Evolutionary conservation across 2,888 invertebrate species (phyloP), one percentile per base, ranked within the genome.

Genomic region (Ennomos fuscantarius): DNA sequence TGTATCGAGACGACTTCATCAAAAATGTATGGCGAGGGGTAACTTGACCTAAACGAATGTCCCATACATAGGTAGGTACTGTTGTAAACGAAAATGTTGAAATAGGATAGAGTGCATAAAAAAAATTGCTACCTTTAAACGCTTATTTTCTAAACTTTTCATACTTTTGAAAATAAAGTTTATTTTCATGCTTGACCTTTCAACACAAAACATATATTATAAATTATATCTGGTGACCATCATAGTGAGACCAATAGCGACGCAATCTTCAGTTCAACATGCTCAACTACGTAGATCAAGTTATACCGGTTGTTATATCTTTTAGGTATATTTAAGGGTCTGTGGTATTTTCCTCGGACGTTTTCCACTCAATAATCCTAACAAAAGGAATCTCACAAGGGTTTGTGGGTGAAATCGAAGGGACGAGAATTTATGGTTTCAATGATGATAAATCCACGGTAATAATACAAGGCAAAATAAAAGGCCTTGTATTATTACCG

Each of bases 291-390:
- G 34, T 9, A 12, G 44, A 2, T 34, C 44, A 44, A 44, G 13
- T 10, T 9, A 44, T 10, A 12, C 2, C 12, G 43, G 33, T 43
- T 2, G 6, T 34, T 45, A 36, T 45, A 15, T 1, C 13, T 45
- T 32, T 33, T 34, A 34, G 15, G 24, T 45, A 45, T 36, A 45
- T 15, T 36, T 36, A 12, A 65, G 70, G 66, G 68, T 63, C 62
- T 60, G 62, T 60, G 66, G 69, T 72, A 75, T 75, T 78, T 79
- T 74, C 79, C 78, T 74, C 72, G 72, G 68, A 70, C 56, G 53
- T 56, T 72, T 84, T 80, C 76, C 76, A 76, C 79, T 79, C 79
- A 78, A 82, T 81, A 82, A 78, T 81, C 73, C 64, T 66, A 72
- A 82, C 80, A 82, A 84, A 80, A 75, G 76, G 75, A 76, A 78